phyloP scores from a whole-genome alignment of 2,888 invertebrate genomes.

The Diogma glabrata region DNA sequence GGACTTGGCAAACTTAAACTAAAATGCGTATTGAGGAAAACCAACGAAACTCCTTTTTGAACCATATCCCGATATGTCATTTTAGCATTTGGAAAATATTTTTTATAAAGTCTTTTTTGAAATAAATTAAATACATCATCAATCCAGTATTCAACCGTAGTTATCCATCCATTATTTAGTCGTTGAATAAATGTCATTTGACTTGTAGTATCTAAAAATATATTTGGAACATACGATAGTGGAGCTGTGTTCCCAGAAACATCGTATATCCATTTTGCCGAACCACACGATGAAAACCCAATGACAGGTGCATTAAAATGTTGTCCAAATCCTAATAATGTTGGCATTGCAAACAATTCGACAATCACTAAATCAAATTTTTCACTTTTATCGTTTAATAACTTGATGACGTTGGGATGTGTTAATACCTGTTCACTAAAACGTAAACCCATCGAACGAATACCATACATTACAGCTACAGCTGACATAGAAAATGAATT shows the following conservation, averaged over 20 bases:
- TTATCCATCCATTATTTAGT: no score
- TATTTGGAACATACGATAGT: constrained; percentile 30
- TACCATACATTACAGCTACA: no score
- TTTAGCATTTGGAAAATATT: no score
- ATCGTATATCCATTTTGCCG: constrained; percentile 20
- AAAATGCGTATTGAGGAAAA: constrained; percentile 32
- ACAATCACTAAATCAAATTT: constrained; percentile 24
- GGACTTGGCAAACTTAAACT: constrained; percentile 30
- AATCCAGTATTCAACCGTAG: no score
- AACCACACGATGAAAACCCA: constrained; percentile 21
- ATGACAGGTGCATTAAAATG: constrained; percentile 24
- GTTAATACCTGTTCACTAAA: no score
- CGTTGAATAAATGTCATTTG: constrained; percentile 33
- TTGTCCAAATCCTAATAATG: constrained; percentile 23
- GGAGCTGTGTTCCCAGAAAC: constrained; percentile 28
- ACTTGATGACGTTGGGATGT: constrained; percentile 14
- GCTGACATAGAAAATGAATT: no score
- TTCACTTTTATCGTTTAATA: constrained; percentile 20
- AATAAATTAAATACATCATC: no score
- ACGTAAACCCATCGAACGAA: no score
- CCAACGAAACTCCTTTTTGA: constrained; percentile 26
- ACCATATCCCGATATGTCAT: constrained; percentile 15
- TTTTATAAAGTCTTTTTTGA: no score
- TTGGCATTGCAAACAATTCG: constrained; percentile 24
- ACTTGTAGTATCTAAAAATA: constrained; percentile 26